phyloP scores from a whole-genome alignment of 2,113 vertebrate species.

The Atherinomorus stipes region DNA sequence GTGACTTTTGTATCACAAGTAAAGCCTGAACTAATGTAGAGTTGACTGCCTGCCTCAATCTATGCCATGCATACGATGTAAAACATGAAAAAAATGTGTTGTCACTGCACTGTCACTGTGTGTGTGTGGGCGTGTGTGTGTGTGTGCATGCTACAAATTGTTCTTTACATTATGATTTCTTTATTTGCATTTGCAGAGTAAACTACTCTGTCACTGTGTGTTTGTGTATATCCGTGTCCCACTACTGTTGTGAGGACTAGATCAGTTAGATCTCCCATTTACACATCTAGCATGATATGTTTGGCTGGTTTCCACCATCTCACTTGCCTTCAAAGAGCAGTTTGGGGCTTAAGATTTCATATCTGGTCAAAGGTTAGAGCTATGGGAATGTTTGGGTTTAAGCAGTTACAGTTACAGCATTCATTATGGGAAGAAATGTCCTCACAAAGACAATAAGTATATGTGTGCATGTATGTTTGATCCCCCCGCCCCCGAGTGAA shows the following conservation, averaged over 20 bases:
- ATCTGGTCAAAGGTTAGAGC: not conserved
- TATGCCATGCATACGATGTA: slow-evolving; percentile 16
- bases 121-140: no score
- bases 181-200: not conserved
- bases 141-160: not conserved
- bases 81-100: slow-evolving; percentile 14
- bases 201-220: not conserved
- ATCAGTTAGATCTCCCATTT: not conserved
- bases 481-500: slow-evolving; percentile 10
- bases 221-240: not conserved
- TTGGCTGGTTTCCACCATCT: not conserved
- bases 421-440: not conserved
- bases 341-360: not conserved
- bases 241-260: no score
- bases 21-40: slow-evolving; percentile 7
- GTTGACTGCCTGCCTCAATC: slow-evolving; percentile 5
- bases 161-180: not conserved
- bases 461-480: slow-evolving; percentile 8
- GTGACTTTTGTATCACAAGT: not conserved
- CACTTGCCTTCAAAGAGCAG: no score
- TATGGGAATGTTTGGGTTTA: no score
- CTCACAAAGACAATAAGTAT: not conserved
- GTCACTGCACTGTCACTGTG: slow-evolving; percentile 3
- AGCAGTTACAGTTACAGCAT: not conserved
- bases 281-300: not conserved